Conservation (phyloP, 2,797 vertebrate genomes). For the Manis crassicaudata region DNA sequence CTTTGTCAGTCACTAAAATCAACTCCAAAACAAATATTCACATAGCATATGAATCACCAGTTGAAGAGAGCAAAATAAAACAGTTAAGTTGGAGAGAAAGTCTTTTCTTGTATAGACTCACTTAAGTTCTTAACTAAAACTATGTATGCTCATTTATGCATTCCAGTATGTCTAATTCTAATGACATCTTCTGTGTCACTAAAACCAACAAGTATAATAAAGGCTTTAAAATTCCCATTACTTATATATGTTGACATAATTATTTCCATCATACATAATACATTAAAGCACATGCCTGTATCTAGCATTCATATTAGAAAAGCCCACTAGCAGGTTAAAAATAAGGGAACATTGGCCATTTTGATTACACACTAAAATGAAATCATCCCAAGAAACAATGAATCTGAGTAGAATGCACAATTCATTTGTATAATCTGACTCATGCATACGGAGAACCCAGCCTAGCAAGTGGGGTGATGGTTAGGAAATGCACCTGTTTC, state of each 20-base stretch:
- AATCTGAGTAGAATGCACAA: neutral
- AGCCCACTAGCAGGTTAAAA: constrained; percentile 32
- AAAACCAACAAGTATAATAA: constrained; percentile 23
- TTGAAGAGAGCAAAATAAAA: neutral
- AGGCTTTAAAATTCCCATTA: constrained; percentile 30
- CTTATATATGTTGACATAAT: neutral
- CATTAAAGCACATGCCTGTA: neutral
- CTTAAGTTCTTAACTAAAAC: neutral
- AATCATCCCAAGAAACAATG: neutral
- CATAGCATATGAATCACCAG: neutral
- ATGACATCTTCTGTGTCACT: neutral
- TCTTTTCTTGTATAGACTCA: neutral
- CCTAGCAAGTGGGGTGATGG: neutral
- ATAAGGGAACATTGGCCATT: neutral
- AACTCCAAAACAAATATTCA: neutral
- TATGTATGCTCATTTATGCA: neutral
- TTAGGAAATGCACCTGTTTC: neutral
- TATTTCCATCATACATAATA: constrained; percentile 45
- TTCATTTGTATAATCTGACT: neutral
- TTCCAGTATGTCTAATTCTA: neutral
- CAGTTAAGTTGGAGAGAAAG: rapidly evolving
- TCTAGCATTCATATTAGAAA: neutral
- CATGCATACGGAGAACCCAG: neutral
- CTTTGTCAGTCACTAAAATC: constrained; percentile 26
- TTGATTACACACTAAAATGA: neutral